Evolutionary conservation across 2,113 vertebrate species (phyloP).

Genomic region (Pteronura brasiliensis): DNA sequence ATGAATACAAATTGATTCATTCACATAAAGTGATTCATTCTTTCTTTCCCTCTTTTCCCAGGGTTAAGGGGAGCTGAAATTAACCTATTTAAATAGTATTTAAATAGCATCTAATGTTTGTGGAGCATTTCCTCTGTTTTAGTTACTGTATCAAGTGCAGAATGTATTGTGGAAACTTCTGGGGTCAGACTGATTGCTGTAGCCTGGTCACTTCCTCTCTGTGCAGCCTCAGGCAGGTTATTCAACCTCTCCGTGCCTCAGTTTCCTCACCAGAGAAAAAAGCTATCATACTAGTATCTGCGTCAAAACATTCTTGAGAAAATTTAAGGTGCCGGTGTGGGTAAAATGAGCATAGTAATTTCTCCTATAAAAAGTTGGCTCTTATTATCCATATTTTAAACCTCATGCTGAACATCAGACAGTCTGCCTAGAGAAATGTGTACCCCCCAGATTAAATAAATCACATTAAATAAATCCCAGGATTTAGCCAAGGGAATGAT

Average conservation of each 20-base stretch:
- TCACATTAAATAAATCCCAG: not conserved
- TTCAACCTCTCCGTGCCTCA: not conserved
- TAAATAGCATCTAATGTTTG: not conserved
- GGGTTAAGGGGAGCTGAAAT: not conserved
- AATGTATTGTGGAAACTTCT: not conserved
- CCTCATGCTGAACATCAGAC: not conserved
- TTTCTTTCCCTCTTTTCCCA: not conserved
- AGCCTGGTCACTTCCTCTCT: too few relatives aligned
- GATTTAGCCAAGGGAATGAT: not conserved
- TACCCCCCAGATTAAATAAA: not conserved
- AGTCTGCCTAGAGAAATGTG: not conserved
- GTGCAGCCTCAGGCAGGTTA: not conserved
- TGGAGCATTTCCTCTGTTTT: not conserved
- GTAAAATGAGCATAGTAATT: not conserved
- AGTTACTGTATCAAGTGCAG: not conserved
- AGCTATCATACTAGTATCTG: not conserved
- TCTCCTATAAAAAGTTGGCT: not conserved
- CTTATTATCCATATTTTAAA: not conserved
- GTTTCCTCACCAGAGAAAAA: not conserved
- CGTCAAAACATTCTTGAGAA: not conserved
- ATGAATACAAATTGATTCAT: not conserved
- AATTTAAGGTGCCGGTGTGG: not conserved
- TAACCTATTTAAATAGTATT: not conserved
- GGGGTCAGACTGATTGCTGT: not conserved
- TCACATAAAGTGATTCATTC: not conserved